Evolutionary conservation across 1,140 invertebrate genomes (phyloP), one percentile per base, ranked within the genome.

Genomic region (Drosophila yakuba): DNA sequence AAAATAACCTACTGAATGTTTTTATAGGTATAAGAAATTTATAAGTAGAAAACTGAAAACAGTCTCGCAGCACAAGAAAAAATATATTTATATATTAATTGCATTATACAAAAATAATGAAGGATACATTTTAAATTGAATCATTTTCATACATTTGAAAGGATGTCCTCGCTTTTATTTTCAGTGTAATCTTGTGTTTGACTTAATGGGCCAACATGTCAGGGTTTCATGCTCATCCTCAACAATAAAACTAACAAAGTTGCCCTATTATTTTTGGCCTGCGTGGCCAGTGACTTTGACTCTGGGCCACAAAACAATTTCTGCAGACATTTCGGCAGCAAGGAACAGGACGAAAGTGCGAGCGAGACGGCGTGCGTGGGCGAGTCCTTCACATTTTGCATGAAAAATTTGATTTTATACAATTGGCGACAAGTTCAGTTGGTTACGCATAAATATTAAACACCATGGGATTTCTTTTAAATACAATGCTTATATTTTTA

Each of bases 281-380:
- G 59, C 78, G 66, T 71, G 72, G 78, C 66, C 73, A 75, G 69
- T 80, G 78, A 57, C 67, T 72, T 63, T 59, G 79, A 61, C 79
- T 74, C 63, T 69, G 58, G 36, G 75, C 71, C 75, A 75, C 64
- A 76, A 80, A 84, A 74, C 81, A 77, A 77, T 74, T 43, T 73
- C 45, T 39, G 57, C 68, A 88, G 83, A 88, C 84, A 89, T 74
- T 77, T 83, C 80, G 83, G 84, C 83, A 86, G 61, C 84, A 74
- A 58, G 61, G 58, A 43, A 47, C 39, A 66, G 47, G 35, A 23
- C 51, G 50, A 48, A 32, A 32, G 32, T 32, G 32, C 2, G 32
- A 32, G 0, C 36, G 14, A 17, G 32, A n/a, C 12, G 10, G 25
- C 17, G 36, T 10, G 25, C 63, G 73, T 64, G 60, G 61, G 56